Base-by-base conservation (phyloP, 2,113 vertebrate genomes). In the Tetrax tetrax region DNA sequence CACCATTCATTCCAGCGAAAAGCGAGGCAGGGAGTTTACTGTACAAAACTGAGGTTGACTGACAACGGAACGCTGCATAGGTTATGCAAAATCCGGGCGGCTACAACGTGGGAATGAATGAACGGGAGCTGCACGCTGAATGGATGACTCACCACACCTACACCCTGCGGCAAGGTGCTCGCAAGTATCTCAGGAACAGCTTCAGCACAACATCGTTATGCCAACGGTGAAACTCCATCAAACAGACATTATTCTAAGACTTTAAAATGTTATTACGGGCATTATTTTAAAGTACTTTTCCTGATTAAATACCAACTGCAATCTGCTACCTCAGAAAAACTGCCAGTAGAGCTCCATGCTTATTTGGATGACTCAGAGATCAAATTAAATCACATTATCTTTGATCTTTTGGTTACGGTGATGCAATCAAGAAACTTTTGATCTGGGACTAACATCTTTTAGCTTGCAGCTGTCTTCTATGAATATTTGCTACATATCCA, bases 331-430 rank as follows among this genome's bases (percentile, higher is more conserved):
- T 94, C 96, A 88, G 90, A 92, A 93, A 94, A 95, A 78, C 43
- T 90, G 79, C 79, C 92, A 96, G 31, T 61, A 89, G 76, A 94
- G 90, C 90, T 97, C 76, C 56, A 41, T 83, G 71, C 85, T 75
- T 90, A 92, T 75, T 86, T 90, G 85, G 96, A 96, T 97, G 92
- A 94, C 72, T 95, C 92, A 93, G 88, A 90, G 84, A 97, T 90
- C 92, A 94, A 95, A 96, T 93, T 87, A 97, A 97, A 95, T 94
- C 85, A 89, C 63, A 95, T 95, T 94, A 96, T 96, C 79, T 96
- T 87, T 93, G 92, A 93, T 96, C 93, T 96, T 96, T 94, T 96
- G 82, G 93, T 89, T 96, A 93, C 68, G 31, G 92, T 96, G 95
- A 97, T 96, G 90, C 90, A 96, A 96, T 95, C 82, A 90, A 78